Evolutionary conservation across 92 coral and sea anemone genomes (phyloP), one percentile per base, ranked within the genome.

Genomic region (Nematostella vectensis): DNA sequence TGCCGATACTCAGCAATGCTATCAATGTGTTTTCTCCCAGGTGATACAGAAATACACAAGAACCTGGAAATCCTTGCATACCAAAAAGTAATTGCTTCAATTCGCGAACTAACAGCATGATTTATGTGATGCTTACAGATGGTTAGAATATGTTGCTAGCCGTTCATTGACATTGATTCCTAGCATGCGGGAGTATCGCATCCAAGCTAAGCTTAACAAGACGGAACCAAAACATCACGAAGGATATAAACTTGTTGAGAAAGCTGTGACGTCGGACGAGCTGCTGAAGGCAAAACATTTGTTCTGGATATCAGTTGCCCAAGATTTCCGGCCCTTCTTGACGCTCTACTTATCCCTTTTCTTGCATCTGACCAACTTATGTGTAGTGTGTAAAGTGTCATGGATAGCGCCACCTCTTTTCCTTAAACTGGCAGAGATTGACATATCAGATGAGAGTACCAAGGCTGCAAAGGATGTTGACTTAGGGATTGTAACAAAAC

Each of bases 151-250:
- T 50, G 85, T 68, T 48, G 81, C 78, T 47, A 75, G 55, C 11
- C 77, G 73, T 65, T 83, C 93, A 44, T 55, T 78, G 48, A 69
- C 68, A 48, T 67, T 78, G 22, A 58, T 78, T 22, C 66, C 81
- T 43, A 47, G 22, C 40, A 38, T 83, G 18, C 70, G 48, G 61
- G 85, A 83, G 62, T 83, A 71, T 51, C 72, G 93, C 54, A 53
- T 59, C 12, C 74, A 83, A 57, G 78, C 82, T 33, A 55, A 56
- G 29, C 55, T 78, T 21, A 43, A 65, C 40, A 78, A 74, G 56
- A 78, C 94, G 30, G 82, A 70, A 49, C 86, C 94, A 50, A 63
- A 83, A 61, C 69, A 78, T 50, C 94, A 73, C 65, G 94, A 69
- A 55, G 86, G 86, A 17, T 78, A 78, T 29, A 50, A 63, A 30